Base-by-base conservation (phyloP, 2,113 vertebrate species). In the Catharus fuscescens region DNA sequence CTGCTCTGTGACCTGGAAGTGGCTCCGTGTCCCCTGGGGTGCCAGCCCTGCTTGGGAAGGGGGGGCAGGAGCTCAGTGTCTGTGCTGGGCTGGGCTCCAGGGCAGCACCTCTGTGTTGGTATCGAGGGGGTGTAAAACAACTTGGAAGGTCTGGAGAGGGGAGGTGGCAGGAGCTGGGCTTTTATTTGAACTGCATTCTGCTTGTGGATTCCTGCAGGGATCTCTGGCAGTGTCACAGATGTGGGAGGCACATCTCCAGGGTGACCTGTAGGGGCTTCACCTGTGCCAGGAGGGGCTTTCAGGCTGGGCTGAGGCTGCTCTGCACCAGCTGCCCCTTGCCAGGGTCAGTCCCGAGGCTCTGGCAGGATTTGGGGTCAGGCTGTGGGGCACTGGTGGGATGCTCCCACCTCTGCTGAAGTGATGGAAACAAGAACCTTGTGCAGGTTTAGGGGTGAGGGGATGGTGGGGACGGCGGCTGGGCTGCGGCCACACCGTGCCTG, bases 281-380 rank as follows among this genome's bases (percentile, higher is more conserved):
- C 25, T 9, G 18, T 9, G 31, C 74, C 25, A 17, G 15, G 66
- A 53, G 70, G 45, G 73, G 3, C 52, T 80, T 31, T 32, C 64
- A 10, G 53, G 21, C 38, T 25, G 62, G 29, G 44, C 28, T 34
- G 42, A 38, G 76, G 56, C 66, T 36, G 32, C 42, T 31, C 7
- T 13, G 16, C 34, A 9, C 34, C 88, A 34, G 42, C 70, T 56
- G 50, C 56, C 36, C 60, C 66, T 61, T 34, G 3, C 34, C 47
- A 16, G 24, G 40, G 28, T 26, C 0, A 0, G 38, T 14, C 40
- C 54, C 1, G 6, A 20, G 18, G 67, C 80, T 83, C 62, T 0
- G 0, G 4, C 0, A 0, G 72, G 81, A 6, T 9, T 0, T 0
- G 5, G 64, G 69, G 12, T 70, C 20, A 19, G 52, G 50, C 76